These are phyloP conservation scores for Euwallacea similis DNA, from an alignment of 1,140 invertebrate genomes.

Conservation along the genomic window DNA sequence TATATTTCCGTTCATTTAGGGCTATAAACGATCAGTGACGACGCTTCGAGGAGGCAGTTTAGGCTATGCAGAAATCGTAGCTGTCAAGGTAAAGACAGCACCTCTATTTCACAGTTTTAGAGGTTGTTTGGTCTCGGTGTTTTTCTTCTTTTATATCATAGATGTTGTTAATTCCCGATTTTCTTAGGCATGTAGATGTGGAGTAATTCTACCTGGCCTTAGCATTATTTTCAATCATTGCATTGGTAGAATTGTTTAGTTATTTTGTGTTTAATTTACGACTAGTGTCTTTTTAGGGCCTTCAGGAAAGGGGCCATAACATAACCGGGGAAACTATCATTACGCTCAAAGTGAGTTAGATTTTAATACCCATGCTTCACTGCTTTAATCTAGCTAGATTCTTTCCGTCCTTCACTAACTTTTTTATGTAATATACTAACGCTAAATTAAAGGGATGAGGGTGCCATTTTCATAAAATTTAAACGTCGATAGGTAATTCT, in stretches of 20 bases:
- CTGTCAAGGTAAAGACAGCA: slow-evolving; percentile 79
- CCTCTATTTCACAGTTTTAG: slow-evolving; percentile 6
- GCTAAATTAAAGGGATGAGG: background rate
- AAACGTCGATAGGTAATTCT: too few species aligned
- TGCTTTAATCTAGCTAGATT: background rate
- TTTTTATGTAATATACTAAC: slow-evolving; percentile 4
- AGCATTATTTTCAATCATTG: too few species aligned
- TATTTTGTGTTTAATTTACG: slow-evolving; percentile 49
- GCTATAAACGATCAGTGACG: slow-evolving; percentile 91
- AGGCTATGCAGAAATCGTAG: slow-evolving; percentile 92
- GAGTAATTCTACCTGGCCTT: too few species aligned
- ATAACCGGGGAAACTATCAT: slow-evolving; percentile 85
- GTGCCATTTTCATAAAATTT: too few species aligned
- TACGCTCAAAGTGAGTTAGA: slow-evolving; percentile 82
- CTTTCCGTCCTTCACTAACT: slow-evolving; percentile 4
- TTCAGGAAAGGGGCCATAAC: slow-evolving; percentile 86
- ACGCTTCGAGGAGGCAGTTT: slow-evolving; percentile 81
- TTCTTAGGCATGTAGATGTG: background rate
- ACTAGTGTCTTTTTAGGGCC: slow-evolving; percentile 68
- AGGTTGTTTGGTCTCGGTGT: too few species aligned
- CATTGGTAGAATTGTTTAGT: slow-evolving; percentile 17
- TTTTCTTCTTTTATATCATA: background rate
- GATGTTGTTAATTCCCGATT: background rate
- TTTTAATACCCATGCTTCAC: slow-evolving; percentile 18
- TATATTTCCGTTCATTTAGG: slow-evolving; percentile 56